These are phyloP conservation scores for Drosophila santomea DNA, from an alignment of 1,140 invertebrate species.

Conservation along the genomic window DNA sequence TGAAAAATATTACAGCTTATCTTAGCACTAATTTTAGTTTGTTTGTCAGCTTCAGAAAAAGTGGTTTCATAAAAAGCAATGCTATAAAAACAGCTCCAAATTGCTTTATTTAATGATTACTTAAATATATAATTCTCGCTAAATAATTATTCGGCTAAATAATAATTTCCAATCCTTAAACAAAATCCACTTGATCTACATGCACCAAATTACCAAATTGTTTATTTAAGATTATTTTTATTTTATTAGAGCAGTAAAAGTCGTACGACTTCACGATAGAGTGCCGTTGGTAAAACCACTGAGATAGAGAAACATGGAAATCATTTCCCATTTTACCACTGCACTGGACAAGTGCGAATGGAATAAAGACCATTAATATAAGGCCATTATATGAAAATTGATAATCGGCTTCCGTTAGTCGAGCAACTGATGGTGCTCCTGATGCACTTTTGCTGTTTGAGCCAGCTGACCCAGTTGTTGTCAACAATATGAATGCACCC, in stretches of 20 bases:
- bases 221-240: slow-evolving; percentile 7
- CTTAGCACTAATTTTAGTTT: too few relatives aligned
- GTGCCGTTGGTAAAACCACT: slow-evolving; percentile 9
- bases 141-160: too few relatives aligned
- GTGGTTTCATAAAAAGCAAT: too few relatives aligned
- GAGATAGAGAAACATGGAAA: slow-evolving; percentile 29
- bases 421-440: slow-evolving; percentile 35
- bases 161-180: too few relatives aligned
- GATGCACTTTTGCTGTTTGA: slow-evolving; percentile 55
- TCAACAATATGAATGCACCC: slow-evolving; percentile 37
- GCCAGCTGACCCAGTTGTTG: slow-evolving; percentile 30
- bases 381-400: slow-evolving; percentile 30
- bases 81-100: too few relatives aligned
- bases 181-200: background rate
- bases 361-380: slow-evolving; percentile 51
- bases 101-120: too few relatives aligned
- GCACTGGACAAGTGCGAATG: slow-evolving; percentile 16
- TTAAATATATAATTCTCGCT: too few relatives aligned
- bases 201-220: slow-evolving; percentile 5
- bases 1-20: too few relatives aligned
- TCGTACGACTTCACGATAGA: background rate
- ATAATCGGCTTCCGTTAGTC: slow-evolving; percentile 57
- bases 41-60: too few relatives aligned
- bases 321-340: slow-evolving; percentile 31
- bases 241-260: slow-evolving; percentile 18